phyloP scores from a whole-genome alignment of 2,113 vertebrate genomes.

The Oncorhynchus tshawytscha region DNA sequence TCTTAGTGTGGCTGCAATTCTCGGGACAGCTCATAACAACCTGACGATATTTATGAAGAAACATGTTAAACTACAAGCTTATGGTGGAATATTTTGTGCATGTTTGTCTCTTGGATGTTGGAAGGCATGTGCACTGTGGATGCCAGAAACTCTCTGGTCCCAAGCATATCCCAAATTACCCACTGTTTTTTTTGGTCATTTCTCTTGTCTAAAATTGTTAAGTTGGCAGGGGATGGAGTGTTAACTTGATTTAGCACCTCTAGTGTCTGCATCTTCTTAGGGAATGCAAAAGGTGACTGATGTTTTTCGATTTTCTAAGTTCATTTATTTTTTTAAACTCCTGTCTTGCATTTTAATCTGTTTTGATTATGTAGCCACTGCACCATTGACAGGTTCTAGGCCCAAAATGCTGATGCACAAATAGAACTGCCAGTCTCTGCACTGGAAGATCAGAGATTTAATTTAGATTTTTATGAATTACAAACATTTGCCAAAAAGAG shows the following conservation, averaged over 20 bases:
- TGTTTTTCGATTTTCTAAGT: background rate
- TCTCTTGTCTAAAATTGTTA: background rate
- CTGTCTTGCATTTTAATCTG: background rate
- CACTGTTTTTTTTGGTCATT: background rate
- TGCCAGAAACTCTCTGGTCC: background rate
- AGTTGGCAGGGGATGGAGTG: background rate
- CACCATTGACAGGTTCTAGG: slow-evolving; percentile 1
- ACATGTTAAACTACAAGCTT: background rate
- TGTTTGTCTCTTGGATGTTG: slow-evolving; percentile 5
- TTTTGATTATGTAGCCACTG: slow-evolving; percentile 16
- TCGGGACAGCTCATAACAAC: background rate
- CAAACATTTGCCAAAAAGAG: slow-evolving; percentile 53
- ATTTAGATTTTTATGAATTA: slow-evolving; percentile 51
- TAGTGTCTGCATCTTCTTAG: background rate
- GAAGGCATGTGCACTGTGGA: slow-evolving; percentile 23
- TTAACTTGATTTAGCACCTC: background rate
- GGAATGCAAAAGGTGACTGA: background rate
- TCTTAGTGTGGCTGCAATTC: background rate
- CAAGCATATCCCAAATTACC: background rate
- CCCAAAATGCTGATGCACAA: slow-evolving; percentile 14
- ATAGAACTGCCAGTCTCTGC: slow-evolving; percentile 25
- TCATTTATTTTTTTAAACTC: background rate
- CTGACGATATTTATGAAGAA: background rate
- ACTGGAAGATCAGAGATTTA: slow-evolving; percentile 21
- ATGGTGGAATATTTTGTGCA: background rate